Evolutionary conservation across 2,888 invertebrate genomes (phyloP).

Genomic region (Hirtodrosophila duncani): DNA sequence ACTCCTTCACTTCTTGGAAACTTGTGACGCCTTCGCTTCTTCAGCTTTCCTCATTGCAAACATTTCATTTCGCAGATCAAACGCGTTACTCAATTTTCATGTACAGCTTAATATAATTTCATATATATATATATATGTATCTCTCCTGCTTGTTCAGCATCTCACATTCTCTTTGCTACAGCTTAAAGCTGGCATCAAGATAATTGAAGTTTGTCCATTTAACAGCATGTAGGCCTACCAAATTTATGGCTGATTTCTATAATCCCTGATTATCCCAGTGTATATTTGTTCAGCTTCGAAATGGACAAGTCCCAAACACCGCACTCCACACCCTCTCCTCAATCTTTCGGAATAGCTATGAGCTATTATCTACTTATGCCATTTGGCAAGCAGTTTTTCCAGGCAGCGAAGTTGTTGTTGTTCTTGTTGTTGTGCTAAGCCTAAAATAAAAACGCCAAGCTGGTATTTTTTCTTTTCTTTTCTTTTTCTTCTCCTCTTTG

Average conservation of each 20-base stretch:
- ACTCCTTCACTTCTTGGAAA: too few relatives aligned
- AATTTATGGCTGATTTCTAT: conserved; percentile 26
- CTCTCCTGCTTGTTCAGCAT: not conserved
- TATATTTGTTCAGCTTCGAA: conserved; percentile 10
- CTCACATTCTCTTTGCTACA: not conserved
- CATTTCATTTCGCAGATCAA: too few relatives aligned
- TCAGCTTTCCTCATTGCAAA: too few relatives aligned
- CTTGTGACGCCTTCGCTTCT: too few relatives aligned
- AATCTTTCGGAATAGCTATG: conserved; percentile 15
- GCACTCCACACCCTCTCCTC: too few relatives aligned
- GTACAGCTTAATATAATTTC: too few relatives aligned
- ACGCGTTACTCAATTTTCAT: too few relatives aligned
- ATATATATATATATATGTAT: too few relatives aligned
- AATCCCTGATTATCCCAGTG: conserved; percentile 36
- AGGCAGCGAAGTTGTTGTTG: conserved; percentile 14
- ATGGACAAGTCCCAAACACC: too few relatives aligned
- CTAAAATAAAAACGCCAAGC: conserved; percentile 38
- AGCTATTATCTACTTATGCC: conserved; percentile 45
- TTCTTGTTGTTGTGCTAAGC: not conserved
- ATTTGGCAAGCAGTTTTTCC: conserved; percentile 44
- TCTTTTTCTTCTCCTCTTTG: not conserved
- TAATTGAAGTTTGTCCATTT: conserved; percentile 2
- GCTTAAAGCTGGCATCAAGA: too few relatives aligned
- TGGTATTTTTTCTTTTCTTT: conserved; percentile 16
- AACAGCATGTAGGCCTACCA: conserved; percentile 10